These are phyloP conservation scores for Eucidaris tribuloides DNA, from an alignment of 35 echinoderm and acorn worm species.

Conservation along the genomic window DNA sequence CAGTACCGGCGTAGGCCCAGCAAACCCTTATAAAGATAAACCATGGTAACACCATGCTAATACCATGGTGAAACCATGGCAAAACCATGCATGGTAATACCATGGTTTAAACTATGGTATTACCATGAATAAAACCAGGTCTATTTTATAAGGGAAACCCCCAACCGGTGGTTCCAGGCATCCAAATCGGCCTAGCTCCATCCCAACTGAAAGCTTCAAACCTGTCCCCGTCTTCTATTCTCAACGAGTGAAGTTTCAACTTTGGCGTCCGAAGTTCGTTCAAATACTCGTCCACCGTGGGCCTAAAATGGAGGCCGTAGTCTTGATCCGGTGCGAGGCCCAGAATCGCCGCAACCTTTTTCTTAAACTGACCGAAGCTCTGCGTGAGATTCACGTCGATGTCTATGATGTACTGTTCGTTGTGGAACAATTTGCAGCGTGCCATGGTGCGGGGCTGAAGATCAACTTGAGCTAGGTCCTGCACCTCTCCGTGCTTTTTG, in stretches of 20 bases:
- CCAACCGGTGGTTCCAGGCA: too few species aligned
- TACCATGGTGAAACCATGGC: too few species aligned
- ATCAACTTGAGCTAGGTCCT: constrained; percentile 23
- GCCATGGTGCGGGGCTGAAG: background rate
- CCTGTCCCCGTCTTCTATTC: constrained; percentile 9
- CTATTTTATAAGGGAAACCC: too few species aligned
- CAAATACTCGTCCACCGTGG: background rate
- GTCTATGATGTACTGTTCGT: background rate
- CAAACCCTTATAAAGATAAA: too few species aligned
- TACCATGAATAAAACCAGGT: too few species aligned
- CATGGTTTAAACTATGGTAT: too few species aligned
- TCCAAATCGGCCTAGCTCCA: too few species aligned
- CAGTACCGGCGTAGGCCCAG: too few species aligned
- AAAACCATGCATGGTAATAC: too few species aligned
- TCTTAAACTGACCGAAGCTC: constrained; percentile 18
- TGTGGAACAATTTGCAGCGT: constrained; percentile 23
- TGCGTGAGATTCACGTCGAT: constrained; percentile 11
- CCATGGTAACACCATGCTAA: too few species aligned
- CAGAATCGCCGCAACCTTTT: background rate
- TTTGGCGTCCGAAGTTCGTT: background rate
- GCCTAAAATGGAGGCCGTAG: background rate
- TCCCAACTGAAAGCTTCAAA: too few species aligned
- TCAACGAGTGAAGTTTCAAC: background rate
- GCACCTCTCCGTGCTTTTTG: background rate
- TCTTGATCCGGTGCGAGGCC: background rate